Percentiles rank a stretch among this genome's conserved stretches.
phyloP scores from a whole-genome alignment of 2,797 vertebrate genomes.

The Typhlichthys eigenmanni region DNA sequence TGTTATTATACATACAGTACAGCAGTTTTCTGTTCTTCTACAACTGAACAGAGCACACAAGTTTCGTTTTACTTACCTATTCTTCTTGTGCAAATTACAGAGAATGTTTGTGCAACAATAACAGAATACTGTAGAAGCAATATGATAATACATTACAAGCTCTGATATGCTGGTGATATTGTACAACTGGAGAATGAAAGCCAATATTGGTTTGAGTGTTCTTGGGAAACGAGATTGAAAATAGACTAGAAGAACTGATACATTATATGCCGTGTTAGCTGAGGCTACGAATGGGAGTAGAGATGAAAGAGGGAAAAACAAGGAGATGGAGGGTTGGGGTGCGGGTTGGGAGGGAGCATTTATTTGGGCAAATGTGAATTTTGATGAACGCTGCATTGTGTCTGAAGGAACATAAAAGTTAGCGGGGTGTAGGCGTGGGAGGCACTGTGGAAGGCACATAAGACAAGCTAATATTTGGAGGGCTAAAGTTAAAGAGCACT shows the following conservation, averaged over 20 bases:
- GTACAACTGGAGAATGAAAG: neutral
- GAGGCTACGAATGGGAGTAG: conserved; percentile 5
- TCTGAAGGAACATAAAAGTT: conserved; percentile 67
- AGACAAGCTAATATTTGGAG: conserved; percentile 74
- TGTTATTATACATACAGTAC: no score
- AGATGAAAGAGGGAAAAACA: conserved; percentile 33
- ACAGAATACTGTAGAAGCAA: neutral
- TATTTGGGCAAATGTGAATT: conserved; percentile 61
- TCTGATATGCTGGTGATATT: no score
- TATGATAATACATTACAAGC: conserved; percentile 1
- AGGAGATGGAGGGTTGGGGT: conserved; percentile 3
- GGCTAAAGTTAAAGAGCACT: conserved; percentile 75
- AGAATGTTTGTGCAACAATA: neutral
- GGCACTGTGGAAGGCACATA: conserved; percentile 67
- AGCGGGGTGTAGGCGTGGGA: conserved; percentile 63
- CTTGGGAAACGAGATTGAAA: conserved; percentile 22
- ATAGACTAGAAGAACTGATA: conserved; percentile 13
- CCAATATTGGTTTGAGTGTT: neutral
- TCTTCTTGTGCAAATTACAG: no score
- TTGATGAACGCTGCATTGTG: conserved; percentile 54
- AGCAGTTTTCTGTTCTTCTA: no score
- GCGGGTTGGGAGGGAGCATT: conserved; percentile 45
- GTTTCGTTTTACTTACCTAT: no score
- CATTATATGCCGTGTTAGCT: neutral
- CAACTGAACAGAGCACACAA: no score